These are phyloP conservation scores for Porites cylindrica DNA, from an alignment of 92 coral and sea anemone species.

Conservation along the genomic window DNA sequence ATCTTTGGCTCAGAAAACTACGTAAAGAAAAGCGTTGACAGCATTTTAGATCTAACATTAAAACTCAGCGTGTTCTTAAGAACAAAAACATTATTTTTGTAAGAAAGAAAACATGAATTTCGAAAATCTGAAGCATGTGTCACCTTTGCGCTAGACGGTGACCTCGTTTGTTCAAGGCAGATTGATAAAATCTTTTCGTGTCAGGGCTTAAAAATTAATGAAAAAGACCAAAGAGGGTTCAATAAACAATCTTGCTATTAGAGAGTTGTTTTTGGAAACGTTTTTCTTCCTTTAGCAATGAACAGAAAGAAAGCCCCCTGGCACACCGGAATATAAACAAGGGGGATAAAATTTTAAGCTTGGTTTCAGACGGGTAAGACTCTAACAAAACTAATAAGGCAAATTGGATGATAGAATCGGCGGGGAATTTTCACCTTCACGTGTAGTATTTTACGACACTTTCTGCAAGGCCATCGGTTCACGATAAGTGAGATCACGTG, in stretches of 20 bases:
- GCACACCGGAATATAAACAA: not conserved
- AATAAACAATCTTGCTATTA: not conserved
- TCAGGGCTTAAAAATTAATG: conserved; percentile 9
- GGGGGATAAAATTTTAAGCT: not conserved
- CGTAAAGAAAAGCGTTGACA: not conserved
- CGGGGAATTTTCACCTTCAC: not conserved
- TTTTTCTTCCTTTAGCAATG: not conserved
- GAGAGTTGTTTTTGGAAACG: not conserved
- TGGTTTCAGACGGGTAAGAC: conserved; percentile 25
- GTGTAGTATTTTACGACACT: not conserved
- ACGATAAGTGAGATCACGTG: conserved; percentile 5
- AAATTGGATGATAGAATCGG: conserved; percentile 33
- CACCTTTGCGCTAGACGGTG: not conserved
- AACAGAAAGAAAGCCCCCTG: not conserved
- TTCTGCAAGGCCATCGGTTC: not conserved
- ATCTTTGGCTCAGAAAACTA: not conserved
- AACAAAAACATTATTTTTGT: not conserved
- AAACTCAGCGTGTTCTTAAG: not conserved
- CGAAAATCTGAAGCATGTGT: conserved; percentile 21
- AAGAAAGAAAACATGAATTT: conserved; percentile 8
- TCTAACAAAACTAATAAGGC: conserved; percentile 20
- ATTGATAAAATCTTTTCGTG: conserved; percentile 6
- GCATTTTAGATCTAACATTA: not conserved
- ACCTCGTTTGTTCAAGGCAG: conserved; percentile 8
- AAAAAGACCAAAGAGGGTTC: not conserved